phyloP scores from a whole-genome alignment of 2,113 vertebrate genomes.

The Lepus americanus region DNA sequence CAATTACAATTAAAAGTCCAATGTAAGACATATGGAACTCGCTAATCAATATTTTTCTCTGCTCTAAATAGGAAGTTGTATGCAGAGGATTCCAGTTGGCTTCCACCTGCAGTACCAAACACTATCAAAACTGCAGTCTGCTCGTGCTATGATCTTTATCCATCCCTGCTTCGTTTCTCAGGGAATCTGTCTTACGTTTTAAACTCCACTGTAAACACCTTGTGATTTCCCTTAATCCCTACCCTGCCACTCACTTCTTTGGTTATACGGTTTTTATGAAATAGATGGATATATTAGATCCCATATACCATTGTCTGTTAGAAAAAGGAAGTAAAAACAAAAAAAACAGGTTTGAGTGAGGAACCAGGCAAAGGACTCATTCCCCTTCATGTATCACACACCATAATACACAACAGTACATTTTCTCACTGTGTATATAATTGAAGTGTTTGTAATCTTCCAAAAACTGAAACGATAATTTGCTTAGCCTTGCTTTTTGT shows the following conservation, averaged over 20 bases:
- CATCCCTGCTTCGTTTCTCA: neutral
- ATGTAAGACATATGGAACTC: neutral
- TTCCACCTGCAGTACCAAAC: neutral
- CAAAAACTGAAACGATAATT: neutral
- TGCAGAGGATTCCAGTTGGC: neutral
- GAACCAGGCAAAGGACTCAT: neutral
- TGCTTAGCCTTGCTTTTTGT: neutral
- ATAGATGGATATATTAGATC: neutral
- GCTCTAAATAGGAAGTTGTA: neutral
- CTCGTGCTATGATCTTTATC: neutral
- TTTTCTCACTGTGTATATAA: neutral
- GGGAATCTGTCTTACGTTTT: neutral
- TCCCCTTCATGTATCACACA: neutral
- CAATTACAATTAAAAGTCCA: too few relatives aligned
- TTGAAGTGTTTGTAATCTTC: neutral
- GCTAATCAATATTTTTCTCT: neutral
- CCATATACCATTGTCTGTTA: neutral
- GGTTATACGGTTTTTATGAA: neutral
- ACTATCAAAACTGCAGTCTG: neutral
- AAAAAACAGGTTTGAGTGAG: neutral
- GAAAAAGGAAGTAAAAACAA: neutral
- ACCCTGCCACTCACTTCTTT: neutral
- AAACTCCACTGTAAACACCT: neutral
- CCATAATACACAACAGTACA: rapidly evolving
- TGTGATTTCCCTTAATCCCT: neutral